Base-by-base conservation (phyloP, 2,888 invertebrate species). In the Epsilonema sp. region DNA sequence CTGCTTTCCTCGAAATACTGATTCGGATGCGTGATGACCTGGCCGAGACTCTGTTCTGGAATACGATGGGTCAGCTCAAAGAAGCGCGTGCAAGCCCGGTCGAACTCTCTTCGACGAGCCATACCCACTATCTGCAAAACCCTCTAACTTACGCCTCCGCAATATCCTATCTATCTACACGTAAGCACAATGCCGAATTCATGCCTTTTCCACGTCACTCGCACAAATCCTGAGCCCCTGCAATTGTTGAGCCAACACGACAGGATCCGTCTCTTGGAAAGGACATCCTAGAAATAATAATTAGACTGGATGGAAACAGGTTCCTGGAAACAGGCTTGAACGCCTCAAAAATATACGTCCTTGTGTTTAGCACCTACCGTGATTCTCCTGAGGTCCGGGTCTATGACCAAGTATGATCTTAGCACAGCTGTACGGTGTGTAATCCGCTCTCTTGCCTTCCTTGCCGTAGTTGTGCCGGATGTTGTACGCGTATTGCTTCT, bases 391-490 rank as follows among this genome's bases (percentile, higher is more conserved):
- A 2, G 80, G 74, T 0, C 80, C 82, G 5, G 72, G 71, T 2
- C 66, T 56, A 52, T 66, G 67, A 8, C 51, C 46, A 0, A 74
- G 73, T 49, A 97, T 90, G 51, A 97, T 82, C 69, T 81, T 86
- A 58, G 80, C 71, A 67, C 97, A 99, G 58, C 68, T 66, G 59
- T 80, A 82, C 0, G 94, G 86, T 0, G 83, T 77, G 63, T 86
- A 92, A 63, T 82, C 81, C 2, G 76, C 76, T 65, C 82, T 78
- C 56, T 80, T 83, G 1, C 97, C 97, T 64, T 85, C 90, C 70
- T 87, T 84, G 23, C 97, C 97, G 70, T 84, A 99, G 64, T 79
- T 80, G 67, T 92, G 89, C 22, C 86, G 77, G 45, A 99, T 78
- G 62, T 76, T 77, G 66, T 99, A 99, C 1, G 80, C 73, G 70